Percentiles rank a stretch among this genome's conserved stretches.
These are phyloP conservation scores for Dasyurus viverrinus DNA, from an alignment of 2,113 vertebrate genomes.

Conservation along the genomic window DNA sequence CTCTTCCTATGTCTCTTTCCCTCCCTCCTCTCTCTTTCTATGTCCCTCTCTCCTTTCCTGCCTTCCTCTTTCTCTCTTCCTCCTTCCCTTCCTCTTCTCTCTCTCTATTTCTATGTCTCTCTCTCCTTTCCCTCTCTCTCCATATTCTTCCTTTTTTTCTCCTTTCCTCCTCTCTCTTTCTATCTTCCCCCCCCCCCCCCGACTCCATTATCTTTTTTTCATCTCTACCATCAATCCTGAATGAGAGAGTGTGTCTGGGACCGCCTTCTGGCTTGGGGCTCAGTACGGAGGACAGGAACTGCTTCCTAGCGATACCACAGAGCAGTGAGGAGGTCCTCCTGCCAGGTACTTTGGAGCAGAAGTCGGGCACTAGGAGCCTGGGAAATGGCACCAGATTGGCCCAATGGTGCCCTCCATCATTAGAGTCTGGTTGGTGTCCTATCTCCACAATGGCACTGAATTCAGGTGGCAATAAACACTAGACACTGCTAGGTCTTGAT, in stretches of 20 bases:
- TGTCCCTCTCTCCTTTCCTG: neutral
- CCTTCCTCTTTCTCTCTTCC: no score
- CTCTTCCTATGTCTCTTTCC: no score
- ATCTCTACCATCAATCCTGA: neutral
- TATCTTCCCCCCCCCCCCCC: no score
- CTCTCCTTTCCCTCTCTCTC: accelerated
- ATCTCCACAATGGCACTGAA: neutral
- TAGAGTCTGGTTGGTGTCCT: neutral
- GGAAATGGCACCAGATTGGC: neutral
- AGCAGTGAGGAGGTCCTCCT: neutral
- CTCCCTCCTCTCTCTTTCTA: no score
- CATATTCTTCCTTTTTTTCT: neutral
- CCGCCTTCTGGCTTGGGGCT: neutral
- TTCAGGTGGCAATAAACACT: neutral
- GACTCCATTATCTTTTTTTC: neutral
- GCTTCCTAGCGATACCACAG: neutral
- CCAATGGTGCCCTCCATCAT: neutral
- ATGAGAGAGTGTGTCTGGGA: neutral
- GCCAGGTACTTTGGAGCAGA: neutral
- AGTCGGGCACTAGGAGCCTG: neutral
- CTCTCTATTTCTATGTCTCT: neutral
- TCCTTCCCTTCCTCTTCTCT: neutral
- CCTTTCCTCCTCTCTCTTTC: no score
- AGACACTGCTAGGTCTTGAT: neutral
- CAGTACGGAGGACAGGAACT: neutral